These are phyloP conservation scores for Allacma fusca DNA, from an alignment of 2,888 invertebrate species.

Conservation along the genomic window DNA sequence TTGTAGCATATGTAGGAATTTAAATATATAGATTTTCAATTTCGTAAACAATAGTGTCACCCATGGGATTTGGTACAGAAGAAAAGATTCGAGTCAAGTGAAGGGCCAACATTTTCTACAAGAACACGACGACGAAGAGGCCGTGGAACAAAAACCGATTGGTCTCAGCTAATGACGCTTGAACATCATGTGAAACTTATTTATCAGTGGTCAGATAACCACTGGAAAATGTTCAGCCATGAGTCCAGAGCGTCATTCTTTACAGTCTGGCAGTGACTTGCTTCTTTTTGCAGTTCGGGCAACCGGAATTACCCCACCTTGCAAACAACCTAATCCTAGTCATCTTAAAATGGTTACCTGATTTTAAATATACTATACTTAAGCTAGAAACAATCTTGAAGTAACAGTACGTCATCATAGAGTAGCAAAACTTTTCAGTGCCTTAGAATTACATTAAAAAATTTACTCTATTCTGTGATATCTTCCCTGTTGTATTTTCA, in stretches of 20 bases:
- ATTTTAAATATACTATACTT: constrained; percentile 7
- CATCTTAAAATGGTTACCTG: constrained; percentile 31
- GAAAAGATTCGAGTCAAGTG: neutral
- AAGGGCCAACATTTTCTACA: neutral
- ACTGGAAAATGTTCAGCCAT: neutral
- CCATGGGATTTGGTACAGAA: neutral
- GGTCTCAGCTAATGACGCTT: constrained; percentile 34
- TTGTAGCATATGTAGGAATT: too few relatives aligned
- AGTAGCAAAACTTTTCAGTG: neutral
- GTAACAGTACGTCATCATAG: constrained; percentile 44
- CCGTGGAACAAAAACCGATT: constrained; percentile 29
- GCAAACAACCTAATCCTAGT: constrained; percentile 41
- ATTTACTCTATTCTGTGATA: neutral
- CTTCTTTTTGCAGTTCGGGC: constrained; percentile 48
- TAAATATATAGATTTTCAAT: neutral
- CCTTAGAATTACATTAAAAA: neutral
- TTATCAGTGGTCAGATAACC: neutral
- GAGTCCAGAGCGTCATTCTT: constrained; percentile 53
- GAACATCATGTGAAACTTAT: constrained; percentile 14
- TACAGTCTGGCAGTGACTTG: constrained; percentile 62
- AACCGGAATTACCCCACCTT: constrained; percentile 28
- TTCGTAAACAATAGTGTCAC: neutral
- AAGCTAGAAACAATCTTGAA: constrained; percentile 34
- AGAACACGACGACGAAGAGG: constrained; percentile 21
- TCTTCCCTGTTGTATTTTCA: neutral